phyloP scores from a whole-genome alignment of 2,113 vertebrate genomes.

The Trogon surrucura region DNA sequence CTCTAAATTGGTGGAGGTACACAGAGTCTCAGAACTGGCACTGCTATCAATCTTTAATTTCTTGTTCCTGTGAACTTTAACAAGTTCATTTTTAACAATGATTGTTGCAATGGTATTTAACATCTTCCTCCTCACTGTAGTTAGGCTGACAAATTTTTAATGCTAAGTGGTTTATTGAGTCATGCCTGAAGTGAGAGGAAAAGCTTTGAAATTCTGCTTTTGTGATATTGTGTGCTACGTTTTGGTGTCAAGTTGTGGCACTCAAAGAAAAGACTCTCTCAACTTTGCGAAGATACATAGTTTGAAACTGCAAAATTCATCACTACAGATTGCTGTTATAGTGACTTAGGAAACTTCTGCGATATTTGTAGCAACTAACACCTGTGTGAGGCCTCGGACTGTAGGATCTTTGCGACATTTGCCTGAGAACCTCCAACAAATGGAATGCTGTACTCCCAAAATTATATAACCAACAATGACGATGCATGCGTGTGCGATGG shows the following conservation, averaged over 20 bases:
- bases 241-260: background rate
- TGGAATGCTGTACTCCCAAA: too few relatives aligned
- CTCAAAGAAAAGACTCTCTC: too few relatives aligned
- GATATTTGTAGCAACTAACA: too few relatives aligned
- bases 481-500: too few relatives aligned
- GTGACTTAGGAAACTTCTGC: too few relatives aligned
- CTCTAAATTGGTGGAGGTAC: background rate
- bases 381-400: too few relatives aligned
- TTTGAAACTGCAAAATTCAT: too few relatives aligned
- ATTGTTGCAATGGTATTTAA: background rate
- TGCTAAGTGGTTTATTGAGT: background rate
- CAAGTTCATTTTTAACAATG: background rate
- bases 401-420: too few relatives aligned
- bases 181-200: background rate
- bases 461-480: too few relatives aligned
- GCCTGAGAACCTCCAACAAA: too few relatives aligned
- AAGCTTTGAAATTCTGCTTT: background rate
- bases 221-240: rapidly evolving
- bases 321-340: too few relatives aligned
- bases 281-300: too few relatives aligned
- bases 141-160: background rate
- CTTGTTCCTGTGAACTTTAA: background rate
- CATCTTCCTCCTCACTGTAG: background rate
- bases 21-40: background rate
- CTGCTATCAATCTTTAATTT: background rate